Evolutionary conservation across 2,113 vertebrate genomes (phyloP), one percentile per base, ranked within the genome.

Genomic region (Perca flavescens): DNA sequence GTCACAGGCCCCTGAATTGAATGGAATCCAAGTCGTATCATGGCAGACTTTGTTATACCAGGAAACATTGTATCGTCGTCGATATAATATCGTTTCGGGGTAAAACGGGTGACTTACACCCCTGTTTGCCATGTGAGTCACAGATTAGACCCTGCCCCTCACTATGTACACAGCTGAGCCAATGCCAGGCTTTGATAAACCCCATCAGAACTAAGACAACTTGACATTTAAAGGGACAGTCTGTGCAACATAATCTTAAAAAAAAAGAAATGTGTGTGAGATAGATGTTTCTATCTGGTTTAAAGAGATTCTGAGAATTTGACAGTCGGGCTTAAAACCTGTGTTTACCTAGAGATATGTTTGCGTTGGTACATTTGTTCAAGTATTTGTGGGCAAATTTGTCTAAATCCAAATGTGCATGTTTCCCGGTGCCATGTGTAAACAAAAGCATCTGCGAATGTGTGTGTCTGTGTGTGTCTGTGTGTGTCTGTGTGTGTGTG

Each of bases 371-470:
- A 84, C 90, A 90, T 93, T 93, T 94, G 91, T 86, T 88, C 86
- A 92, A 89, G 91, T 86, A 85, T 91, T 93, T 93, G 92, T 82
- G 85, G 28, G 83, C 89, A 94, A 93, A 94, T 93, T 89, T 92
- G 90, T 74, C 81, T 83, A 88, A 91, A 94, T 94, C 93, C 88
- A 90, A 93, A 94, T 71, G 87, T 92, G 91, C 89, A 88, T 93
- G 94, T 93, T 92, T 83, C 68, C 65, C 43, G 36, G 81, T 87
- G 90, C 89, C 90, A 47, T 88, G 85, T 68, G 93, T 91, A 92
- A 94, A 94, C 93, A 94, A 85, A 87, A 91, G 91, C 94, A 93
- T 93, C 93, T 93, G 93, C 91, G 90, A 69, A 88, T 91, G 34
- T 65, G 47, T 34, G 54, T 63, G 52, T 75, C 66, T 57, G 69